phyloP scores from a whole-genome alignment of 2,797 vertebrate genomes.

The Periophthalmus magnuspinnatus region DNA sequence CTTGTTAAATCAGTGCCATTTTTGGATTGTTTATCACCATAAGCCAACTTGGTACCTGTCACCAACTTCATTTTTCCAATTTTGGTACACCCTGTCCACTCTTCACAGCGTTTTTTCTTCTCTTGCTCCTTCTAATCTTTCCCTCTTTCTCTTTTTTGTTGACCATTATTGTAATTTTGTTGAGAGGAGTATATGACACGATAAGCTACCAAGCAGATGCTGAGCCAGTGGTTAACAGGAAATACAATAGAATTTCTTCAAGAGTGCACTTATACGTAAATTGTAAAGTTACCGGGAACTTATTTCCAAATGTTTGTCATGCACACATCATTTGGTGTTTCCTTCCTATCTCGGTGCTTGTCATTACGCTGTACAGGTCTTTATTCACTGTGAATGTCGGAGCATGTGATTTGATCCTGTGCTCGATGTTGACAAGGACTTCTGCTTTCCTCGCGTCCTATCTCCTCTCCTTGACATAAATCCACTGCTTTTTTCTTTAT shows the following conservation, averaged over 20 bases:
- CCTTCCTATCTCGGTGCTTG: not conserved
- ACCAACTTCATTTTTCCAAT: not conserved
- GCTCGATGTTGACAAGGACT: conserved; percentile 1
- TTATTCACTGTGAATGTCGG: conserved; percentile 16
- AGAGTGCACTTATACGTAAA: too few species aligned
- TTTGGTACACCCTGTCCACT: conserved; percentile 21
- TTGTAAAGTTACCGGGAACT: too few species aligned
- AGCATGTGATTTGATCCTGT: conserved; percentile 19
- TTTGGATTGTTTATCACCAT: conserved; percentile 44
- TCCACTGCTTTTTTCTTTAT: conserved; percentile 28
- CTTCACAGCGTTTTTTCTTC: conserved; percentile 49
- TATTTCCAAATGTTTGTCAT: not conserved
- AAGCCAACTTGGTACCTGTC: conserved; percentile 7
- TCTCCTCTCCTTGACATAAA: conserved; percentile 38
- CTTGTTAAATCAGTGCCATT: conserved; percentile 57
- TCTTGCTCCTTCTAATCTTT: conserved; percentile 57
- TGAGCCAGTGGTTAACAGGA: too few species aligned
- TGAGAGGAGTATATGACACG: too few species aligned
- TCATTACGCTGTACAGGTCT: not conserved
- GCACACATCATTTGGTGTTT: not conserved
- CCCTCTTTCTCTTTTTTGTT: conserved; percentile 48
- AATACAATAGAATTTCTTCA: too few species aligned
- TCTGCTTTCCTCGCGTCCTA: conserved; percentile 20
- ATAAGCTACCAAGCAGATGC: too few species aligned
- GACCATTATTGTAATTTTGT: conserved; percentile 1